These are phyloP conservation scores for Erebia ligea DNA, from an alignment of 2,888 invertebrate species.

Conservation along the genomic window DNA sequence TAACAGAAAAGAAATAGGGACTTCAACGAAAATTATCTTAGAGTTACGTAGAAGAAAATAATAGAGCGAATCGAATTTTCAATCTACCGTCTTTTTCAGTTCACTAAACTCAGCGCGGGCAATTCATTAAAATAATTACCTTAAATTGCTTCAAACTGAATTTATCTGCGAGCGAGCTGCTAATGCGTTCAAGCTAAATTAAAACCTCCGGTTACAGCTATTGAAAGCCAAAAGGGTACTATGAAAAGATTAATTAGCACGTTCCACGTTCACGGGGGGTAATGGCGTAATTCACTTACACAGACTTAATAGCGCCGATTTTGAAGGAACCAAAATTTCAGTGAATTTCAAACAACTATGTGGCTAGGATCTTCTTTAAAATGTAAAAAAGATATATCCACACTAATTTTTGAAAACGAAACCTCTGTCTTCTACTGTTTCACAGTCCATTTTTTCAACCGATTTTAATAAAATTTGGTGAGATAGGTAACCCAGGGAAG, in stretches of 20 bases:
- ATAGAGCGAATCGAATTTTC: slow-evolving; percentile 8
- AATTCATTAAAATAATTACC: slow-evolving; percentile 24
- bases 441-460: no score
- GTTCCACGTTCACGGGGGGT: neutral
- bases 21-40: neutral
- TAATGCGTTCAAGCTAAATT: slow-evolving; percentile 34
- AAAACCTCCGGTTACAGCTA: slow-evolving; percentile 32
- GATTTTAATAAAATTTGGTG: no score
- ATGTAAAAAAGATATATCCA: neutral
- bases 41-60: slow-evolving; percentile 7
- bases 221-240: slow-evolving; percentile 17
- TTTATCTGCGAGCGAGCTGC: slow-evolving; percentile 27
- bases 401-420: no score
- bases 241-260: slow-evolving; percentile 17
- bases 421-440: no score
- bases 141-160: slow-evolving; percentile 27
- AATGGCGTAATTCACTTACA: slow-evolving; percentile 8
- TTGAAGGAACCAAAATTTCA: neutral
- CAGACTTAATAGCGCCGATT: neutral
- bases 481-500: no score
- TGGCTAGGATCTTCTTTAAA: neutral
- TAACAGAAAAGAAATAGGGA: neutral
- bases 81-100: slow-evolving; percentile 19
- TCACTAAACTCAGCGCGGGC: slow-evolving; percentile 8
- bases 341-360: neutral